A percentile compares a stretch with the other conserved stretches of the same genome.
phyloP scores from a whole-genome alignment of 1,140 invertebrate genomes.

The Trypoxylus dichotomus region DNA sequence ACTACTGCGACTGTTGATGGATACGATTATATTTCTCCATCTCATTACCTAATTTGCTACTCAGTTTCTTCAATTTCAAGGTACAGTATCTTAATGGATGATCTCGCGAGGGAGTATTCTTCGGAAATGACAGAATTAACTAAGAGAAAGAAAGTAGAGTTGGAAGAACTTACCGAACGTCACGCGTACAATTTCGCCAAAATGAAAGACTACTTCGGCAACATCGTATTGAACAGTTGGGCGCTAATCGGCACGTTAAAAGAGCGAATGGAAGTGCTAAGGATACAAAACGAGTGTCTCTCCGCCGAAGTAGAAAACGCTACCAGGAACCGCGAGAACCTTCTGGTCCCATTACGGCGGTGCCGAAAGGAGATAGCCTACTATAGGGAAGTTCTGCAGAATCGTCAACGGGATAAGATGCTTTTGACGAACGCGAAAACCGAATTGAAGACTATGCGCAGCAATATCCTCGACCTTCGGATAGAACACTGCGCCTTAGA shows the following conservation, averaged over 20 bases:
- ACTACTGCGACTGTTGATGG: too few species aligned
- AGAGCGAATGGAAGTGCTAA: neutral
- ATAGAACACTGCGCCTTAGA: neutral
- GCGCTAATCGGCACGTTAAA: neutral
- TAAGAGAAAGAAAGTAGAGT: neutral
- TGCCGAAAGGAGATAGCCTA: neutral
- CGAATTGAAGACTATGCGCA: neutral
- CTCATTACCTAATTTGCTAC: too few species aligned
- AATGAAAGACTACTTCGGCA: neutral
- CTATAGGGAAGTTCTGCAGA: neutral
- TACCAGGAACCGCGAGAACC: too few species aligned
- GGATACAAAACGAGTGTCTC: neutral
- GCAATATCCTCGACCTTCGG: neutral
- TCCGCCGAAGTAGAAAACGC: neutral
- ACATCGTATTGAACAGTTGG: conserved; percentile 1
- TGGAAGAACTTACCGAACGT: neutral
- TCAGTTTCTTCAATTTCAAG: neutral
- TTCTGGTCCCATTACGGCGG: neutral
- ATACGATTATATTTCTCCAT: too few species aligned
- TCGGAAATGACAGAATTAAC: neutral
- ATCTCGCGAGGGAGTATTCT: neutral
- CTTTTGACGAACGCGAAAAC: neutral
- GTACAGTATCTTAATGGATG: neutral
- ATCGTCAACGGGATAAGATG: neutral
- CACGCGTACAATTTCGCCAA: neutral